Conservation (phyloP, 1,140 invertebrate genomes). For the Dryas iulia region DNA sequence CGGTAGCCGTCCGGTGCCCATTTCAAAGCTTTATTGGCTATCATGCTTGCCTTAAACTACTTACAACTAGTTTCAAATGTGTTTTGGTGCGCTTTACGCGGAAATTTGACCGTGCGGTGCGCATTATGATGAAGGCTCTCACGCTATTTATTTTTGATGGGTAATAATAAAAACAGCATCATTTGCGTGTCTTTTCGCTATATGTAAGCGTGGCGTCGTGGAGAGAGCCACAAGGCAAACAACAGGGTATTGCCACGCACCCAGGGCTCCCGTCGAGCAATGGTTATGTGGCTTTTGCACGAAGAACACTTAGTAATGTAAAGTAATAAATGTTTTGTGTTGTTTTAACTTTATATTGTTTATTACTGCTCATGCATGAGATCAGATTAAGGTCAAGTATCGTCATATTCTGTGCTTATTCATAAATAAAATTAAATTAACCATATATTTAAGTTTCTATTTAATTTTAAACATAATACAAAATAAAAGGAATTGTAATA, state of each 20-base stretch:
- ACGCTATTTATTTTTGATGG: constrained; percentile 53
- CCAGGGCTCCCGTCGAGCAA: constrained; percentile 58
- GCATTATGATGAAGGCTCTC: constrained; percentile 51
- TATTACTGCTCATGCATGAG: neutral
- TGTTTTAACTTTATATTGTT: neutral
- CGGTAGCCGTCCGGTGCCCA: constrained; percentile 61
- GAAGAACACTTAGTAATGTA: constrained; percentile 34
- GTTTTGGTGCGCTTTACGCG: constrained; percentile 65
- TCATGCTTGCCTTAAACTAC: constrained; percentile 64
- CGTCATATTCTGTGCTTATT: no score
- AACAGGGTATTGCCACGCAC: constrained; percentile 52
- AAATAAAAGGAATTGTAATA: no score
- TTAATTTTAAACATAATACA: no score
- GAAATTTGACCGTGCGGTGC: constrained; percentile 54
- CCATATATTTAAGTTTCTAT: no score
- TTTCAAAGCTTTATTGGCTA: constrained; percentile 72
- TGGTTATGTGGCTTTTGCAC: constrained; percentile 65
- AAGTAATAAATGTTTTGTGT: neutral
- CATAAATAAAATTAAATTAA: no score
- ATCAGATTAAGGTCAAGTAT: neutral
- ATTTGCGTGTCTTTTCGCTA: constrained; percentile 66
- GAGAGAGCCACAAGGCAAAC: constrained; percentile 40
- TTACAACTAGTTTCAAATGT: constrained; percentile 62
- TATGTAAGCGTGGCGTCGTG: constrained; percentile 48
- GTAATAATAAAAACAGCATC: constrained; percentile 50